A percentile compares a stretch with the other conserved stretches of the same genome.
These are phyloP conservation scores for Brachionus koreanus DNA, from an alignment of 1,140 invertebrate species.

Conservation along the genomic window DNA sequence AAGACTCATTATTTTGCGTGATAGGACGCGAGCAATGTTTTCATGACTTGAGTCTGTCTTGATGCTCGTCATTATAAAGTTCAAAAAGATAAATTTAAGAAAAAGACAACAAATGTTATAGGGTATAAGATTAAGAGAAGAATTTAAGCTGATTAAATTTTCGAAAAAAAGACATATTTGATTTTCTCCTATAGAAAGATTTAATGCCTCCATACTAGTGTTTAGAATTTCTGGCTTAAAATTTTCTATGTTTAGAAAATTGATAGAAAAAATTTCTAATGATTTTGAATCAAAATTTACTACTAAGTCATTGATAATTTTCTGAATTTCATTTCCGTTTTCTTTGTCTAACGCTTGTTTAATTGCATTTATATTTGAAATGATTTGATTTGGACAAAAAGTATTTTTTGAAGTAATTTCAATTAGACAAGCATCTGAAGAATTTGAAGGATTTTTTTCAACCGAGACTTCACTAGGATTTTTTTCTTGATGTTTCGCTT, in stretches of 20 bases:
- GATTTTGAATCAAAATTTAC: background rate
- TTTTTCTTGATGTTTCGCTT: background rate
- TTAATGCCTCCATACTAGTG: background rate
- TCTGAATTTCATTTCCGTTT: background rate
- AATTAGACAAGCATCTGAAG: background rate
- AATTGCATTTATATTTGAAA: background rate
- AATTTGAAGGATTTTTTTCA: background rate
- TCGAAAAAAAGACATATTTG: background rate
- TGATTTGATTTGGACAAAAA: background rate
- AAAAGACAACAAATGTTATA: background rate
- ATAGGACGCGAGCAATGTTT: background rate
- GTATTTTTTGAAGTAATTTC: background rate
- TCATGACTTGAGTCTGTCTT: background rate
- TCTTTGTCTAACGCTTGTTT: background rate
- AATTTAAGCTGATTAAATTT: background rate
- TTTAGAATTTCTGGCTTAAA: background rate
- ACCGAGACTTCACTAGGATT: background rate
- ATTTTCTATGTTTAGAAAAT: slow-evolving; percentile 4
- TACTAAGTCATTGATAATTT: background rate
- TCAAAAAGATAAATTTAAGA: background rate
- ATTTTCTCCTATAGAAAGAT: background rate
- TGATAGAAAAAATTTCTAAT: background rate
- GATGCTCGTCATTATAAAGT: background rate
- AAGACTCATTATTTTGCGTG: background rate
- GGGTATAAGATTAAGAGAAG: background rate